Percentiles rank a stretch among this genome's conserved stretches.
phyloP scores from a whole-genome alignment of 2,113 vertebrate species.

The Brachypteracias leptosomus region DNA sequence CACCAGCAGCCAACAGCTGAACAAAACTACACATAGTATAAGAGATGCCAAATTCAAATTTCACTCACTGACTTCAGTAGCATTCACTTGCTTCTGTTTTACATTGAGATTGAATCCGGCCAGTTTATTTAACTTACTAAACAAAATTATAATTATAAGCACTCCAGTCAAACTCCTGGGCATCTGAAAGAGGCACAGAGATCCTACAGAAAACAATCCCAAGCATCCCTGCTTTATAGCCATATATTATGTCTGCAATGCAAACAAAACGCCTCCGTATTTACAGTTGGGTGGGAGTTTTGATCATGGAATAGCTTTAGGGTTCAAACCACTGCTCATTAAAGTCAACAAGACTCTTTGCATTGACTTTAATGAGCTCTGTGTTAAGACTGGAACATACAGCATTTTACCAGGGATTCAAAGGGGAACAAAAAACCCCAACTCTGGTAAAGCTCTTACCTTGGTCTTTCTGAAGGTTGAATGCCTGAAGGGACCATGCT shows the following conservation, averaged over 20 bases:
- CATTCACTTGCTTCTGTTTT: background rate
- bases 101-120: background rate
- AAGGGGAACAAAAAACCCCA: background rate
- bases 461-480: background rate
- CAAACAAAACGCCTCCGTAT: background rate
- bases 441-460: constrained; percentile 4
- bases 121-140: background rate
- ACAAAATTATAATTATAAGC: background rate
- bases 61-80: constrained; percentile 9
- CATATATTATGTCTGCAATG: background rate
- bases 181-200: background rate
- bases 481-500: background rate
- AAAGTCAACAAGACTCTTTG: constrained; percentile 20
- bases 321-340: constrained; percentile 6
- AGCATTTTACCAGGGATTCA: background rate
- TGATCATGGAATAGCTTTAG: constrained; percentile 6
- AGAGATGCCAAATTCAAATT: background rate
- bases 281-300: background rate
- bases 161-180: background rate
- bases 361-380: constrained; percentile 4
- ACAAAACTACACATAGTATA: background rate
- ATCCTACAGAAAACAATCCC: background rate
- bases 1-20: background rate
- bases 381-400: background rate
- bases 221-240: constrained; percentile 1